Percentiles rank a stretch among this genome's conserved stretches.
phyloP scores from a whole-genome alignment of 2,113 vertebrate species.

The Heteronetta atricapilla region DNA sequence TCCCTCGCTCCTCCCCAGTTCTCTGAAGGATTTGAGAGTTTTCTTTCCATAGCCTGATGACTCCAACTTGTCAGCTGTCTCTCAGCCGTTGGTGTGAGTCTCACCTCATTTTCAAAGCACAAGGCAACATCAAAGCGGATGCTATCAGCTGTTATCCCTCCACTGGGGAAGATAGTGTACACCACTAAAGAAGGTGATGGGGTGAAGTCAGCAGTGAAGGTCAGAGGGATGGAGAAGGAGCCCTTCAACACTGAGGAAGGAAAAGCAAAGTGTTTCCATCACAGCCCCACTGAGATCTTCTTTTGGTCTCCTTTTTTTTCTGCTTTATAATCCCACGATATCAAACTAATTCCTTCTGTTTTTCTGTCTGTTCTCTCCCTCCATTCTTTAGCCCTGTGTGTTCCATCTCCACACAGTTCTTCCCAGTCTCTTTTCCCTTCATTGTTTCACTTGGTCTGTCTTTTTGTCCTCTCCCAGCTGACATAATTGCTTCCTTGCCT shows the following conservation, averaged over 20 bases:
- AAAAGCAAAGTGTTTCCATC: background rate
- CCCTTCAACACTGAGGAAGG: constrained; percentile 71
- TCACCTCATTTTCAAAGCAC: constrained; percentile 86
- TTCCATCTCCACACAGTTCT: background rate
- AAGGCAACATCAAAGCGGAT: constrained; percentile 73
- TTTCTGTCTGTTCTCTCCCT: background rate
- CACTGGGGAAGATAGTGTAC: constrained; percentile 78
- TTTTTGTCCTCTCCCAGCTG: background rate
- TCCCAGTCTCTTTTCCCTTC: background rate
- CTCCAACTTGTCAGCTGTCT: background rate
- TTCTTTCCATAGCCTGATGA: background rate
- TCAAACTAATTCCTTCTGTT: background rate
- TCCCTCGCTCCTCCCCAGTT: background rate
- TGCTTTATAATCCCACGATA: background rate
- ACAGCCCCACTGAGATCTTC: accelerated
- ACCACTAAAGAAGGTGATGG: constrained; percentile 78
- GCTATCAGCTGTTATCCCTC: constrained; percentile 77
- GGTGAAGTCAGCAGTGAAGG: constrained; percentile 73
- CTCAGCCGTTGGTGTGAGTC: background rate
- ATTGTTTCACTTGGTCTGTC: background rate
- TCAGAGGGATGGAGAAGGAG: constrained; percentile 75
- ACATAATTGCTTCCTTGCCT: background rate
- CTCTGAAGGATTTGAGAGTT: background rate
- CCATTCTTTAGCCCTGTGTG: background rate
- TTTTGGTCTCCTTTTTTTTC: background rate